Evolutionary conservation across 2,888 invertebrate species (phyloP).

Genomic region (Stenchaetothrips biformis): DNA sequence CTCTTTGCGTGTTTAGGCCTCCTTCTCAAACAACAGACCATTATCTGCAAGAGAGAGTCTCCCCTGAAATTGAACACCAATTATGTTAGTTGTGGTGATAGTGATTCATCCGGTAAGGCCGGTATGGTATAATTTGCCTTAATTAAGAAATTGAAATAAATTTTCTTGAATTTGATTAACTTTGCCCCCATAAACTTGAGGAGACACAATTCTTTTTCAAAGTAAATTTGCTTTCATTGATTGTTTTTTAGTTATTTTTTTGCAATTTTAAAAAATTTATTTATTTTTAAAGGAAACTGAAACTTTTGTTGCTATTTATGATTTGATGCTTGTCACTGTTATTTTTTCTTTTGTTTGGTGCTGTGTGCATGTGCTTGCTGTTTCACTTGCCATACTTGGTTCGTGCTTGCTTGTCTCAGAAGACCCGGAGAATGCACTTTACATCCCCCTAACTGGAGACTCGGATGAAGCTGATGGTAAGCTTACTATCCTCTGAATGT

Average conservation of each 20-base stretch:
- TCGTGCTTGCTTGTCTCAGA: conserved; percentile 36
- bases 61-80: conserved; percentile 9
- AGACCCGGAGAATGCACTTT: conserved; percentile 39
- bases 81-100: not conserved
- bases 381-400: conserved; percentile 27
- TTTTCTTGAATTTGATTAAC: not conserved
- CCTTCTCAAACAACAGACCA: conserved; percentile 12
- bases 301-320: conserved; percentile 30
- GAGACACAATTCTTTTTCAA: no score
- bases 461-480: conserved; percentile 40
- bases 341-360: conserved; percentile 24
- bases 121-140: not conserved
- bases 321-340: conserved; percentile 30
- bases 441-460: conserved; percentile 38
- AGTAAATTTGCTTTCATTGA: conserved; percentile 26
- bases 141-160: not conserved
- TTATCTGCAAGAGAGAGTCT: not conserved
- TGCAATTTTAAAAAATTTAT: conserved; percentile 2
- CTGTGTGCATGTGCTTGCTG: conserved; percentile 37
- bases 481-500: conserved; percentile 25
- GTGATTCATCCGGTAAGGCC: conserved; percentile 17
- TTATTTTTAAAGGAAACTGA: not conserved
- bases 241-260: conserved; percentile 29
- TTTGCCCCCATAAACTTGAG: not conserved
- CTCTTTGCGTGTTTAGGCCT: conserved; percentile 30